Percentiles rank a stretch among this genome's conserved stretches.
phyloP scores from a whole-genome alignment of 2,888 invertebrate genomes.

The Notocelia uddmanniana region DNA sequence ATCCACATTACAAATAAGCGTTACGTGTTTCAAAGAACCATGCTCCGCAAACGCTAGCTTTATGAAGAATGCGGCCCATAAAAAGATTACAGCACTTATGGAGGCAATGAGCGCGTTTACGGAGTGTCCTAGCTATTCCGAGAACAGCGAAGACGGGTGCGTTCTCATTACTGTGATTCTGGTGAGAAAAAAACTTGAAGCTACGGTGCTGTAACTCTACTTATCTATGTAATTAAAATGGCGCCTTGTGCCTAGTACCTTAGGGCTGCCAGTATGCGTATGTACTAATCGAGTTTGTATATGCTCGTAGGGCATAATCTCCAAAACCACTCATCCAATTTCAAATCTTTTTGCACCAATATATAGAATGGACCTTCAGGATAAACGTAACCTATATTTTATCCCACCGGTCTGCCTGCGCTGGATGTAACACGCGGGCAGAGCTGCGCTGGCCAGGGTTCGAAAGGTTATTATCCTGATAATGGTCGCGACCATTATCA shows the following conservation, averaged over 20 bases:
- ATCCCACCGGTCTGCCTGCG: too few species aligned
- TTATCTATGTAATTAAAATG: slow-evolving; percentile 53
- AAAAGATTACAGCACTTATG: slow-evolving; percentile 56
- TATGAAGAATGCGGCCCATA: slow-evolving; percentile 54
- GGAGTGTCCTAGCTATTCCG: slow-evolving; percentile 54
- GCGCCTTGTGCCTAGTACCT: too few species aligned
- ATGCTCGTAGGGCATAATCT: too few species aligned
- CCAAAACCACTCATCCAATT: too few species aligned
- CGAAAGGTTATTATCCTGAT: too few species aligned
- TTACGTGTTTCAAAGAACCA: slow-evolving; percentile 38
- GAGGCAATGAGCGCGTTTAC: slow-evolving; percentile 54
- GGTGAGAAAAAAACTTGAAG: slow-evolving; percentile 47
- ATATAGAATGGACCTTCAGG: too few species aligned
- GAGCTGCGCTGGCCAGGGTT: too few species aligned
- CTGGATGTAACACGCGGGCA: too few species aligned
- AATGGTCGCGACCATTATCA: too few species aligned
- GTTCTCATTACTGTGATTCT: slow-evolving; percentile 45
- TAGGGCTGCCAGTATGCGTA: slow-evolving; percentile 27
- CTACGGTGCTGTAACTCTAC: slow-evolving; percentile 48
- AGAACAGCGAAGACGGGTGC: slow-evolving; percentile 41
- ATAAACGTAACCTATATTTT: too few species aligned
- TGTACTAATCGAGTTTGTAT: too few species aligned
- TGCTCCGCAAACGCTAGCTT: slow-evolving; percentile 45
- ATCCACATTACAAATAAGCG: slow-evolving; percentile 14
- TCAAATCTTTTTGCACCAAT: too few species aligned